Conservation (phyloP, 37 sponge, comb jelly and placozoan genomes). For the Halichondria panicea region DNA sequence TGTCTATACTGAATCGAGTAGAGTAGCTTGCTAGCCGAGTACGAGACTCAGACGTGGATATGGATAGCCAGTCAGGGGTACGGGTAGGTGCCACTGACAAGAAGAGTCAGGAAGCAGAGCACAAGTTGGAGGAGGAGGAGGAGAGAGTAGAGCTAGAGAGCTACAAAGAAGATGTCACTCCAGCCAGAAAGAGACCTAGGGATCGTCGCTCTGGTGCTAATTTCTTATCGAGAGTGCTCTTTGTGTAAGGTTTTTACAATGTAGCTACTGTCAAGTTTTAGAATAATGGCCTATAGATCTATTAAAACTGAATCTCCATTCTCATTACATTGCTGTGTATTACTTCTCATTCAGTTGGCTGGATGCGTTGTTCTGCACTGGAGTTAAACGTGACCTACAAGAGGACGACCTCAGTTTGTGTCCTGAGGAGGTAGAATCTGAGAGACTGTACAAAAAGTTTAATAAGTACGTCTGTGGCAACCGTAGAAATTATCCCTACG, state of each 20-base stretch:
- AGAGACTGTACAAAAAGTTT: constrained; percentile 44
- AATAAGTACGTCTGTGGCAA: constrained; percentile 34
- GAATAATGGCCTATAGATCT: background rate
- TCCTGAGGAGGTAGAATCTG: constrained; percentile 50
- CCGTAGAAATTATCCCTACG: no score
- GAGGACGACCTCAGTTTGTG: constrained; percentile 58
- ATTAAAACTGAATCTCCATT: background rate
- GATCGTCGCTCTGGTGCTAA: constrained; percentile 31
- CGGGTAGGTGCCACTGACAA: no score
- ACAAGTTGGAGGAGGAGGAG: background rate
- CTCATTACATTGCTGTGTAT: background rate
- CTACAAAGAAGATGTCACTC: background rate
- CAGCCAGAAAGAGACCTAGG: constrained; percentile 1
- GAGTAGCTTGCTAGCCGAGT: no score
- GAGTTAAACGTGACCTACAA: constrained; percentile 37
- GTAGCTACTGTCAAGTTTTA: background rate
- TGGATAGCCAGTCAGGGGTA: no score
- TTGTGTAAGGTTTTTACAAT: constrained; percentile 18
- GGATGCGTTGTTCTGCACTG: constrained; percentile 60
- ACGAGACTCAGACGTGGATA: no score
- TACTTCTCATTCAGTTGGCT: constrained; percentile 45
- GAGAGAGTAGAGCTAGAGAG: background rate
- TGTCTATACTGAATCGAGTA: no score
- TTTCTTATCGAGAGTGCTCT: constrained; percentile 29
- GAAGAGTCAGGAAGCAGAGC: no score